Conservation (phyloP, 1,140 invertebrate genomes). For the Medauroidea extradentata region DNA sequence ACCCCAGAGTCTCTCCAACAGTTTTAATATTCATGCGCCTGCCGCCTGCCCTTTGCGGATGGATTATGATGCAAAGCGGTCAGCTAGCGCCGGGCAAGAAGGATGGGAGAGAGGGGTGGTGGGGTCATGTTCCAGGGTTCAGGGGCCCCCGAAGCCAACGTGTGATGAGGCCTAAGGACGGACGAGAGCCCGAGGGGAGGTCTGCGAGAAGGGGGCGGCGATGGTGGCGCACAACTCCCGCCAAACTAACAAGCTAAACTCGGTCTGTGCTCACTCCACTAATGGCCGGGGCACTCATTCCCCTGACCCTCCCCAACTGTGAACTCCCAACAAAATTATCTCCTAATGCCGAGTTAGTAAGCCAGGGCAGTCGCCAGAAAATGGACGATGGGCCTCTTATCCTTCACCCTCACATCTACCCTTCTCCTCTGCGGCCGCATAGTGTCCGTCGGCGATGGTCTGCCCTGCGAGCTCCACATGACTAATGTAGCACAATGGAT, state of each 20-base stretch:
- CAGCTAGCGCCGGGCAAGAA: neutral
- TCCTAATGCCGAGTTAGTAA: constrained; percentile 1
- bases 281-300: constrained; percentile 3
- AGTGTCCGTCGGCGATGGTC: too few species aligned
- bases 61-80: constrained; percentile 17
- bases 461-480: too few species aligned
- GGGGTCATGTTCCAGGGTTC: too few species aligned
- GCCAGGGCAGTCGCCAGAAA: too few species aligned
- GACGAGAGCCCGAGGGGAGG: neutral
- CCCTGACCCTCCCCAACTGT: neutral
- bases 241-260: constrained; percentile 9
- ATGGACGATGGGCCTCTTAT: too few species aligned
- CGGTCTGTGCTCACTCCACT: constrained; percentile 10
- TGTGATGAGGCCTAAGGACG: constrained; percentile 2
- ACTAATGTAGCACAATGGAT: too few species aligned
- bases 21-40: constrained; percentile 15
- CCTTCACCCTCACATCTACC: too few species aligned
- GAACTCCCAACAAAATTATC: constrained; percentile 2
- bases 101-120: too few species aligned
- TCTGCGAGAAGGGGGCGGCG: too few species aligned
- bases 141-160: neutral
- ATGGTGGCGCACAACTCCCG: too few species aligned
- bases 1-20: neutral
- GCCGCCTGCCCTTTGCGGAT: constrained; percentile 9
- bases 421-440: too few species aligned